These are phyloP conservation scores for Phyllostomus discolor DNA, from an alignment of 2,113 vertebrate species.

Conservation along the genomic window DNA sequence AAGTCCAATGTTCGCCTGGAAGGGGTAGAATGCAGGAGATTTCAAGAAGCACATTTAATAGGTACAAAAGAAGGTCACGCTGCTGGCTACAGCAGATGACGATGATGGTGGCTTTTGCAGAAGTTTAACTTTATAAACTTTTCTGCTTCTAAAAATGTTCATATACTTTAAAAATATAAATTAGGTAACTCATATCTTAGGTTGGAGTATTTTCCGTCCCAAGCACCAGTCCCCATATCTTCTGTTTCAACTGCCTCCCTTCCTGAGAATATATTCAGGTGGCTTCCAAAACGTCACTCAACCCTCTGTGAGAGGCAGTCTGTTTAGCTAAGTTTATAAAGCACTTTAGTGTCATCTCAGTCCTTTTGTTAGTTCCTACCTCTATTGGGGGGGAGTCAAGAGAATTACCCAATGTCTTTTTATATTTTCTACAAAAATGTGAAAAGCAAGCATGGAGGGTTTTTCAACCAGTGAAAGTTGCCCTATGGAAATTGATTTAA, in stretches of 20 bases:
- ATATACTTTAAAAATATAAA: neutral
- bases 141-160: neutral
- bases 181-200: neutral
- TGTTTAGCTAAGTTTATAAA: neutral
- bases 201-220: neutral
- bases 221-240: fast-evolving
- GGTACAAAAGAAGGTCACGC: fast-evolving
- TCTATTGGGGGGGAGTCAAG: neutral
- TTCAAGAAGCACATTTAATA: neutral
- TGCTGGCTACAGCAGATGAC: fast-evolving
- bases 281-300: too few species aligned
- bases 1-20: fast-evolving
- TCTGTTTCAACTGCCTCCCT: too few species aligned
- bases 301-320: fast-evolving
- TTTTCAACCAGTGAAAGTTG: neutral
- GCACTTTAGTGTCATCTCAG: fast-evolving
- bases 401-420: neutral
- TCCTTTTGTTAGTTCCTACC: fast-evolving
- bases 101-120: fast-evolving
- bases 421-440: neutral
- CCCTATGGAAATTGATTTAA: neutral
- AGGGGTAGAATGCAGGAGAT: fast-evolving
- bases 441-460: neutral
- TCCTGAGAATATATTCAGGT: fast-evolving
- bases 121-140: neutral